Evolutionary conservation across 2,113 vertebrate species (phyloP).

Genomic region (Murina feae): DNA sequence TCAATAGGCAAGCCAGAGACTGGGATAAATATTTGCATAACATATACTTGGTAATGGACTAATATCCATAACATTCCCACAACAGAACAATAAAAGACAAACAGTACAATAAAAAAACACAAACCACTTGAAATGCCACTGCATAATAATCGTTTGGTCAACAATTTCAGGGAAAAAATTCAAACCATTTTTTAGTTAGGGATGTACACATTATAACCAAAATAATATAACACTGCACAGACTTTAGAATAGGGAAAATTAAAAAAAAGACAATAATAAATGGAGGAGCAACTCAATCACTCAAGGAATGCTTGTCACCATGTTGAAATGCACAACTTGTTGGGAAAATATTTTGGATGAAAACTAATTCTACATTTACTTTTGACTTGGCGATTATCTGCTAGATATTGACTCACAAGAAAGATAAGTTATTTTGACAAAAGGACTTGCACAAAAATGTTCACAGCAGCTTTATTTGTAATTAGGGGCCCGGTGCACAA

Average conservation of each 20-base stretch:
- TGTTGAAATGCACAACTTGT: rapidly evolving
- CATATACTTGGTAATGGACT: not conserved
- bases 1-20: not conserved
- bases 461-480: not conserved
- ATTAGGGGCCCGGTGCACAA: too few relatives aligned
- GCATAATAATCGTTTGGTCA: not conserved
- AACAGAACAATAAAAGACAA: not conserved
- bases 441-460: not conserved
- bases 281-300: rapidly evolving
- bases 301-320: rapidly evolving
- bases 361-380: not conserved
- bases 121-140: too few relatives aligned
- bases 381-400: rapidly evolving
- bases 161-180: not conserved
- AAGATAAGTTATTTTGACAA: not conserved
- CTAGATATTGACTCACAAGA: not conserved
- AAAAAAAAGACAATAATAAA: not conserved
- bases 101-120: rapidly evolving
- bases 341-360: not conserved
- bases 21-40: not conserved
- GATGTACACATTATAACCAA: not conserved
- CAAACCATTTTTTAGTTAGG: not conserved
- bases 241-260: not conserved
- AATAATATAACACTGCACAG: not conserved
- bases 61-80: not conserved